These are phyloP conservation scores for Halcyon badia DNA, from an alignment of 2,797 vertebrate species.

Conservation along the genomic window DNA sequence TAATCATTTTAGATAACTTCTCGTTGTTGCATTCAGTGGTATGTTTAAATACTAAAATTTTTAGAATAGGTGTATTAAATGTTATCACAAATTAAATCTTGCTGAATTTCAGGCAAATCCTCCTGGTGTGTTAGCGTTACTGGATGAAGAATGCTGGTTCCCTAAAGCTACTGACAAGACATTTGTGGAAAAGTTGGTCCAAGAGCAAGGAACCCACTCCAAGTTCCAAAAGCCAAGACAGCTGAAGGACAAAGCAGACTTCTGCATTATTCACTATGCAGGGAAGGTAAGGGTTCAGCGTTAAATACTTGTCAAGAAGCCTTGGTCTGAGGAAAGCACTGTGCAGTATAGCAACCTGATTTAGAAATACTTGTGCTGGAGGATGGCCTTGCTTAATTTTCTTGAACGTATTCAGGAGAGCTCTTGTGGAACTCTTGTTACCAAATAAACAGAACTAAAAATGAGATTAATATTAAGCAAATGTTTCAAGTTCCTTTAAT, in stretches of 20 bases:
- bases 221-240: constrained; percentile 98
- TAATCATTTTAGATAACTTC: background rate
- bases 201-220: constrained; percentile 96
- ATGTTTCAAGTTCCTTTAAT: background rate
- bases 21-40: background rate
- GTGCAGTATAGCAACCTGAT: no score
- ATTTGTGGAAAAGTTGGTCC: constrained; percentile 96
- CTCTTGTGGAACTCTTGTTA: background rate
- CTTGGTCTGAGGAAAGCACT: background rate
- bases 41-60: background rate
- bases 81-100: background rate
- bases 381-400: background rate
- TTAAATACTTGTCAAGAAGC: no score
- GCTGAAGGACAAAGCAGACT: constrained; percentile 96
- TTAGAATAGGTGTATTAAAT: fast-evolving
- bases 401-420: background rate
- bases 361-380: background rate
- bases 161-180: constrained; percentile 98
- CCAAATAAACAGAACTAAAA: background rate
- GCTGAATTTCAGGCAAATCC: constrained; percentile 88
- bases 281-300: constrained; percentile 88
- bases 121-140: constrained; percentile 93
- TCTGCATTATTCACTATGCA: constrained; percentile 96
- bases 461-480: background rate
- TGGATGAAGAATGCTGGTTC: constrained; percentile 99